Percentiles rank a stretch among this genome's conserved stretches.
These are phyloP conservation scores for Zootoca vivipara DNA, from an alignment of 2,113 vertebrate genomes.

Conservation along the genomic window DNA sequence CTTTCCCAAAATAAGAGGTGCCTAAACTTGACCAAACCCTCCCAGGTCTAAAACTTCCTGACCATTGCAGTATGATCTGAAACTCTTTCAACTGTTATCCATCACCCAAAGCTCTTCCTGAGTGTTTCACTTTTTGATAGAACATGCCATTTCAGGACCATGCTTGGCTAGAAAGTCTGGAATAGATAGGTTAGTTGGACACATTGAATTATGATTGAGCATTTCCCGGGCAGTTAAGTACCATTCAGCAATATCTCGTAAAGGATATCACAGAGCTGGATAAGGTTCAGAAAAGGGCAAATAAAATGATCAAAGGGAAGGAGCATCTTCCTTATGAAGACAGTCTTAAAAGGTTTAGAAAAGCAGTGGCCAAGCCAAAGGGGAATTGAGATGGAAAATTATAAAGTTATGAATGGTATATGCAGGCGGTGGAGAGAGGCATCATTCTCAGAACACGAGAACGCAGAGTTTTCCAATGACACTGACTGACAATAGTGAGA, in stretches of 20 bases:
- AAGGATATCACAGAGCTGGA: constrained; percentile 6
- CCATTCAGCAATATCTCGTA: constrained; percentile 2
- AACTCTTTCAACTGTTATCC: not conserved
- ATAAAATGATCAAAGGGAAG: constrained; percentile 13
- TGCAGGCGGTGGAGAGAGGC: not conserved
- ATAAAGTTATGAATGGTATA: constrained; percentile 8
- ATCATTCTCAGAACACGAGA: not conserved
- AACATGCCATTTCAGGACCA: not conserved
- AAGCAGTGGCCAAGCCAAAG: constrained; percentile 2
- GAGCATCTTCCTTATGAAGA: not conserved
- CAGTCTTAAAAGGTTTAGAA: constrained; percentile 17
- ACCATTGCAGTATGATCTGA: not conserved
- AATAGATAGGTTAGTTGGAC: not conserved
- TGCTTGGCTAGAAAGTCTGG: not conserved
- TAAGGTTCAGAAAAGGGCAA: constrained; percentile 15
- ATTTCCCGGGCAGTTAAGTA: constrained; percentile 16
- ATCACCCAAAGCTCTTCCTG: not conserved
- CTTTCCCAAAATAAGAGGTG: not conserved
- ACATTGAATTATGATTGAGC: not conserved
- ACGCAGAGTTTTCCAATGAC: constrained; percentile 2
- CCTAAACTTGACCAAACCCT: not conserved
- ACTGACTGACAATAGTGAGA: not conserved
- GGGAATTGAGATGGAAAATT: constrained; percentile 19
- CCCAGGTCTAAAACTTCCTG: not conserved
- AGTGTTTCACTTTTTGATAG: not conserved